Evolutionary conservation across 2,797 vertebrate genomes (phyloP).

Genomic region (Crenuchus spilurus): DNA sequence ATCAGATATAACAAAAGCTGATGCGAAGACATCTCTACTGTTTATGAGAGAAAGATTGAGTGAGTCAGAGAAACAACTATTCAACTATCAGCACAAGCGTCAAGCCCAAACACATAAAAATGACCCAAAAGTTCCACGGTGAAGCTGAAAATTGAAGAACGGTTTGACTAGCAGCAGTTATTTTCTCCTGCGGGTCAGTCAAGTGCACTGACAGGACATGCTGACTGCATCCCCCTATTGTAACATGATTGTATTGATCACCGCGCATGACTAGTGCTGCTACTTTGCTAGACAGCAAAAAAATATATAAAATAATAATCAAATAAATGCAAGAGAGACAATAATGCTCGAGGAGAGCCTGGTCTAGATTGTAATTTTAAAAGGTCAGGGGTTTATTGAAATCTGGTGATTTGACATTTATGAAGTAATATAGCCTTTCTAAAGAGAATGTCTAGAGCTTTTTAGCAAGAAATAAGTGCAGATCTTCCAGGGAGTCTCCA

Average conservation of each 20-base stretch:
- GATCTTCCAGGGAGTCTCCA: background rate
- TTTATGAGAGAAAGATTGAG: background rate
- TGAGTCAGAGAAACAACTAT: slow-evolving; percentile 28
- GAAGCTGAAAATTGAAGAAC: slow-evolving; percentile 2
- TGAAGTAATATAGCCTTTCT: slow-evolving; percentile 44
- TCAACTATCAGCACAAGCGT: slow-evolving; percentile 29
- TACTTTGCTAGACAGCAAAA: slow-evolving; percentile 38
- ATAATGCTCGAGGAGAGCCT: slow-evolving; percentile 36
- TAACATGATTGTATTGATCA: slow-evolving; percentile 42
- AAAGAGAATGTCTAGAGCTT: slow-evolving; percentile 31
- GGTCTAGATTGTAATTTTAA: slow-evolving; percentile 35
- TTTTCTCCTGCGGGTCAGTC: slow-evolving; percentile 39
- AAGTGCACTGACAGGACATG: slow-evolving; percentile 17
- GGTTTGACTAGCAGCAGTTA: slow-evolving; percentile 22
- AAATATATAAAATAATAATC: background rate
- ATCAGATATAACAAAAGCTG: slow-evolving; percentile 1
- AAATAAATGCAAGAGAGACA: slow-evolving; percentile 49
- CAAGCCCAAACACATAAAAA: slow-evolving; percentile 23
- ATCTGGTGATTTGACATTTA: slow-evolving; percentile 54
- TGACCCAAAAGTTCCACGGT: slow-evolving; percentile 36
- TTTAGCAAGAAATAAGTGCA: slow-evolving; percentile 19
- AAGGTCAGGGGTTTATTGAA: slow-evolving; percentile 55
- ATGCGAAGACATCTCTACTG: too few relatives aligned
- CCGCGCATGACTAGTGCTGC: slow-evolving; percentile 24
- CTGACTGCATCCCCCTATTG: slow-evolving; percentile 38